Percentiles rank a stretch among this genome's conserved stretches.
phyloP scores from a whole-genome alignment of 2,113 vertebrate species.

The Lampris megalopsis region DNA sequence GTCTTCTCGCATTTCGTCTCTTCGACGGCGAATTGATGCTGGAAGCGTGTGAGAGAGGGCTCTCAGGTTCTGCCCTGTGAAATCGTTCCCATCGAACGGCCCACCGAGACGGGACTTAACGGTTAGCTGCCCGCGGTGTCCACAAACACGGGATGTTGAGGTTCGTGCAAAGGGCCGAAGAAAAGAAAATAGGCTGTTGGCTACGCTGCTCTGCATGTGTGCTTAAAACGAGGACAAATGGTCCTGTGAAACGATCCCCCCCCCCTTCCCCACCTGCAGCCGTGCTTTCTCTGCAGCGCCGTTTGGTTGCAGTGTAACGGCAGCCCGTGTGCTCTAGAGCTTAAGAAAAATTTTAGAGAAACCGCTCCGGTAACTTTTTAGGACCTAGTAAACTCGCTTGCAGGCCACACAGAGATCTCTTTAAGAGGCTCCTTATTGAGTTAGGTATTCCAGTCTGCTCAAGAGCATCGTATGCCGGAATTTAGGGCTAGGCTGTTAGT shows the following conservation, averaged over 20 bases:
- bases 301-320: too few species aligned
- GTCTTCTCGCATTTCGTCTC: conserved; percentile 11
- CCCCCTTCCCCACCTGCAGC: background rate
- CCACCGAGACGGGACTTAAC: background rate
- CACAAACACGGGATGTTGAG: conserved; percentile 11
- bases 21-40: conserved; percentile 11
- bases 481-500: too few species aligned
- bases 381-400: background rate
- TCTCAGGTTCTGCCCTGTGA: conserved; percentile 16
- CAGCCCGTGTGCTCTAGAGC: too few species aligned
- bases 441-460: too few species aligned
- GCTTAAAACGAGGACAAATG: background rate
- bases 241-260: background rate
- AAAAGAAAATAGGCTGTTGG: conserved; percentile 17
- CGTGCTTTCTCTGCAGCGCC: background rate
- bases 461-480: too few species aligned
- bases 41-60: background rate
- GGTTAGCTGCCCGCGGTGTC: conserved; percentile 7
- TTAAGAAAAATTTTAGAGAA: too few species aligned
- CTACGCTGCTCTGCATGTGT: conserved; percentile 6
- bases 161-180: conserved; percentile 1
- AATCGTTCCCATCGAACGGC: background rate
- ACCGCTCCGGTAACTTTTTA: too few species aligned
- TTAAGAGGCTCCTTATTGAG: background rate
- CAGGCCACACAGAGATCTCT: background rate